Base-by-base conservation (phyloP, 2,113 vertebrate species). In the Campylorhamphus procurvoides region DNA sequence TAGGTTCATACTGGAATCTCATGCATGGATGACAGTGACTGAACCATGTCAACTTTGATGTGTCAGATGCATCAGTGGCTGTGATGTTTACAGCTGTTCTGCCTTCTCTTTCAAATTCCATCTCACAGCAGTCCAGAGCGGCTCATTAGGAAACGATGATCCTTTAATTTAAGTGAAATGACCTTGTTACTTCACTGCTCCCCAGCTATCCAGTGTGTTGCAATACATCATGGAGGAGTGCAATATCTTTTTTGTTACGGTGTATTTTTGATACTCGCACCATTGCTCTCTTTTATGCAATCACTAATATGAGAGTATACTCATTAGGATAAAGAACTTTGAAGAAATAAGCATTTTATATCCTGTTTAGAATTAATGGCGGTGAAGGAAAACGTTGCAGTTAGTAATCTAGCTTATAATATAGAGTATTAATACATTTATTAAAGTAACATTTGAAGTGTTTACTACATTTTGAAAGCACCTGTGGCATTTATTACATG, bases 51-150 rank as follows among this genome's bases (percentile, higher is more conserved):
- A 83, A 6, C 96, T 98, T 97, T 90, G 94, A 95, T 96, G 95
- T 96, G 93, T 96, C 89, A 82, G 93, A 92, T 93, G 84, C 89
- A 76, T 92, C 27, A 18, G 3, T 87, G 94, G 87, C 93, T 94
- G 79, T 90, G 96, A 88, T 96, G 96, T 97, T 96, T 97, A 97
- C 97, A 97, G 97, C 98, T 97, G 97, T 95, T 97, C 90, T 71
- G 82, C 85, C 93, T 95, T 87, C 82, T 90, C 86, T 95, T 97
- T 84, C 78, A 60, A 84, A 96, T 97, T 96, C 94, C 87, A 39
- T 69, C 69, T 63, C 87, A 47, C 90, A 94, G 87, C 95, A 96
- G 90, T 94, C 76, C 55, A 52, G 82, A 73, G 62, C 94, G 94
- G 90, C 90, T 96, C 0, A 3, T 94, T 85, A 76, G 69, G 91